Conservation (phyloP, 2,113 vertebrate species). For the Probosciger aterrimus region DNA sequence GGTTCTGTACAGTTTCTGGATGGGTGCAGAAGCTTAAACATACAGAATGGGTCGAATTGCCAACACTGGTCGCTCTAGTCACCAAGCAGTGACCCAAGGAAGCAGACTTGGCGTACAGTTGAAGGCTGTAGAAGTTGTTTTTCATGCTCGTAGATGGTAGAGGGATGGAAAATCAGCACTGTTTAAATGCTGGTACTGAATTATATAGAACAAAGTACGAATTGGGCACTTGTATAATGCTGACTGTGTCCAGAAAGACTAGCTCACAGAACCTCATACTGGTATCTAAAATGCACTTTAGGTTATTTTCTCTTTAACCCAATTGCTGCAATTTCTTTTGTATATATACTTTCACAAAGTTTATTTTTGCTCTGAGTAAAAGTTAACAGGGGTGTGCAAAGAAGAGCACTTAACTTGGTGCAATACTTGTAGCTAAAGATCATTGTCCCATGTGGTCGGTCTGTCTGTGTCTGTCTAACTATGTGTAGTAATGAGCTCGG, state of each 20-base stretch:
- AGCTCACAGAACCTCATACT: slow-evolving; percentile 75
- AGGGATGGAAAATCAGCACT: not conserved
- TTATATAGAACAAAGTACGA: slow-evolving; percentile 7
- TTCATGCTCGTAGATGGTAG: not conserved
- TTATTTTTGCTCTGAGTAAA: slow-evolving; percentile 80
- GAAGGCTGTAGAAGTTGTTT: not conserved
- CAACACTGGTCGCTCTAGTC: not conserved
- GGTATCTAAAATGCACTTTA: slow-evolving; percentile 83
- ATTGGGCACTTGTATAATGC: slow-evolving; percentile 56
- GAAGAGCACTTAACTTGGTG: slow-evolving; percentile 79
- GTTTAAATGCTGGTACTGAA: slow-evolving; percentile 53
- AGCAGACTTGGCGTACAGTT: not conserved
- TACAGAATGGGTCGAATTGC: not conserved
- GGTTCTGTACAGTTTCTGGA: not conserved
- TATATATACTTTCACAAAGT: slow-evolving; percentile 78
- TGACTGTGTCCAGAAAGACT: slow-evolving; percentile 68
- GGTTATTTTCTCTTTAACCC: slow-evolving; percentile 81
- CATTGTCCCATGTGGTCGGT: slow-evolving; percentile 49
- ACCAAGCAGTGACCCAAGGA: not conserved
- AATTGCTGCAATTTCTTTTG: slow-evolving; percentile 81
- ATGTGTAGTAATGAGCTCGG: not conserved
- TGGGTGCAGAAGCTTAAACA: not conserved
- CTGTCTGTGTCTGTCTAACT: slow-evolving; percentile 44
- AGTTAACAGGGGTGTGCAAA: slow-evolving; percentile 75
- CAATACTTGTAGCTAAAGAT: slow-evolving; percentile 77